A percentile compares a stretch with the other conserved stretches of the same genome.
phyloP scores from a whole-genome alignment of 1,140 invertebrate species.

The Megalopta genalis region DNA sequence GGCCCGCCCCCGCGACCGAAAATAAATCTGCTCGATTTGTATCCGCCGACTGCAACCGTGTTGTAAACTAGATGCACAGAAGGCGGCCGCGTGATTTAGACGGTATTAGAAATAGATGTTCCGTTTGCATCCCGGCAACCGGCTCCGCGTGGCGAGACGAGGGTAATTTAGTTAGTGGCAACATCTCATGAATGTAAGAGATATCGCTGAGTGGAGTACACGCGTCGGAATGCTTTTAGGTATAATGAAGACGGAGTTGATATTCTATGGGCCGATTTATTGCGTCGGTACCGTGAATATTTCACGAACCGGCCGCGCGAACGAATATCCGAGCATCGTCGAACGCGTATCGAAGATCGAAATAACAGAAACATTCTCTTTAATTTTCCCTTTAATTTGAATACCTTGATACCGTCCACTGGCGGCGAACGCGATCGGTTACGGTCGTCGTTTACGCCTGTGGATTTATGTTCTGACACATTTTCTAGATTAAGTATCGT shows the following conservation, averaged over 20 bases:
- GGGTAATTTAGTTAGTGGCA: slow-evolving; percentile 54
- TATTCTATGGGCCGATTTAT: slow-evolving; percentile 27
- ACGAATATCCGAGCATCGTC: background rate
- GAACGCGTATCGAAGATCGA: too few species aligned
- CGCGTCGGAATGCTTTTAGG: slow-evolving; percentile 48
- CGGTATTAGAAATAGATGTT: slow-evolving; percentile 50
- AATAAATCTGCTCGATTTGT: slow-evolving; percentile 32
- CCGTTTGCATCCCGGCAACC: slow-evolving; percentile 16
- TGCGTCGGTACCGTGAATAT: background rate
- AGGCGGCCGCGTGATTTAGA: slow-evolving; percentile 11
- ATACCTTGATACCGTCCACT: too few species aligned
- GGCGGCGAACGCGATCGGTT: too few species aligned
- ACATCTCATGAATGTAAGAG: slow-evolving; percentile 49
- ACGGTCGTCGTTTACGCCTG: too few species aligned
- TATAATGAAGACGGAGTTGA: slow-evolving; percentile 47
- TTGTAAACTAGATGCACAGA: slow-evolving; percentile 4
- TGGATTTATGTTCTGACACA: too few species aligned
- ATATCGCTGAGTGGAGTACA: slow-evolving; percentile 35
- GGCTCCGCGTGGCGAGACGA: too few species aligned
- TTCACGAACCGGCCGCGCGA: background rate
- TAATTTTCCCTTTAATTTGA: too few species aligned
- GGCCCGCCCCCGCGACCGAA: background rate
- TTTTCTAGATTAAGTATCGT: too few species aligned
- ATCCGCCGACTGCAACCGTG: background rate
- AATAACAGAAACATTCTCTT: too few species aligned